Evolutionary conservation across 2,888 invertebrate genomes (phyloP), one percentile per base, ranked within the genome.

Genomic region (Thelaira solivaga): DNA sequence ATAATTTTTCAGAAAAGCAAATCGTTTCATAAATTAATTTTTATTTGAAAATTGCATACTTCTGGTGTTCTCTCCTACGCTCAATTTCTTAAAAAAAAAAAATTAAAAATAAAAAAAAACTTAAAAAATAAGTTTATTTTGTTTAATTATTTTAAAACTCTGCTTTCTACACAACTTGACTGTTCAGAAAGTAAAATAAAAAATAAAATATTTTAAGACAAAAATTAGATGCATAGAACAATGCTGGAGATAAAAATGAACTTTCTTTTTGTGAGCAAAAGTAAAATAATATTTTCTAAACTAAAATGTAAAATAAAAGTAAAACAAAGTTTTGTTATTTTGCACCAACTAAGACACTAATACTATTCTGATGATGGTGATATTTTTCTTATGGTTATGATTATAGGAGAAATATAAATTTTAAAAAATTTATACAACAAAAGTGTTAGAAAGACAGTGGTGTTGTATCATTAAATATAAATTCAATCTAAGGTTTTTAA

Each of bases 201-300:
- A 62, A 16, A 16, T 31, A 64, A 36, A 57, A 47, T 7, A 57
- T 29, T 64, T 7, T 51, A 73, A 72, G 62, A 49, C 68, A 68
- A 59, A 73, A 68, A 73, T 78, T 69, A 45, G 45, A 64, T 64
- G 51, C 57, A 69, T 16, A 45, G 26, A 68, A 64, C 13, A 67
- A 47, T 43, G 22, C 43, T n/a, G 11, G 16, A 22, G 16, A 31
- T n/a, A 29, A 24, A 22, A 57, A 59, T n/a, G n/a, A n/a, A n/a
- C n/a, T n/a, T n/a, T n/a, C 22, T n/a, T 72, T 49, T 67, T 18
- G 29, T 2, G 4, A 26, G 55, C 13, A 20, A 55, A 62, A 55
- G 16, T n/a, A 57, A 61, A 73, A 68, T 0, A 34, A 49, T 53
- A 22, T 22, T 64, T 64, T 57, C 11, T 18, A 24, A 34, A 57